Evolutionary conservation across 2,797 vertebrate genomes (phyloP), one percentile per base, ranked within the genome.

Genomic region (Channa striata): DNA sequence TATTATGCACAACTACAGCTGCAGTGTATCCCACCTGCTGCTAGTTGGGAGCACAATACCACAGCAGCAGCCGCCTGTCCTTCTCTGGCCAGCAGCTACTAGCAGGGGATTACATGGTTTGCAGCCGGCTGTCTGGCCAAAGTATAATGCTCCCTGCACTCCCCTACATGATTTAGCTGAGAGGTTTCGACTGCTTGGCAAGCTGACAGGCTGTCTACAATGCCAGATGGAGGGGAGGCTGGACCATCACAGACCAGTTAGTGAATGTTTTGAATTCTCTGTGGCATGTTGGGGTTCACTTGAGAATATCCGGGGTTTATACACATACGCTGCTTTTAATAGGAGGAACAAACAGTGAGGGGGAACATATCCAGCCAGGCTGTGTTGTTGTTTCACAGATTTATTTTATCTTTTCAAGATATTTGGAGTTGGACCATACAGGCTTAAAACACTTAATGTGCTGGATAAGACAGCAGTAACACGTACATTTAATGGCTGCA

Each of bases 21-120:
- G 2, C 25, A 30, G 25, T 30, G 23, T 3, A 2, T 37, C 43
- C 61, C 57, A 51, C 52, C 73, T 50, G 51, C 49, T 16, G 68
- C 74, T 76, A 68, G 69, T 49, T n/a, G 62, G 65, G 69, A 56
- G 34, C 20, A 16, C 42, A 20, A 59, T 16, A 7, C 14, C 63
- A 62, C 53, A 17, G 71, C 56, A 23, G 50, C 67, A 19, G 43
- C 50, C 42, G 39, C 33, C 66, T 50, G 43, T 54, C 63, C 39
- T 44, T 57, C 64, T 44, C 64, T 30, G 59, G 17, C 54, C 59
- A 25, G 57, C 50, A 34, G 58, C 64, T 21, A n/a, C 59, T 11
- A 59, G 71, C 44, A 43, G 52, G 69, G 71, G 74, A 82, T 85
- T 74, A 83, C 74, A 76, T 6, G 43, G 36, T 63, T 33, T 72